Conservation (phyloP, 1,140 invertebrate species). For the Diploscapter pachys region DNA sequence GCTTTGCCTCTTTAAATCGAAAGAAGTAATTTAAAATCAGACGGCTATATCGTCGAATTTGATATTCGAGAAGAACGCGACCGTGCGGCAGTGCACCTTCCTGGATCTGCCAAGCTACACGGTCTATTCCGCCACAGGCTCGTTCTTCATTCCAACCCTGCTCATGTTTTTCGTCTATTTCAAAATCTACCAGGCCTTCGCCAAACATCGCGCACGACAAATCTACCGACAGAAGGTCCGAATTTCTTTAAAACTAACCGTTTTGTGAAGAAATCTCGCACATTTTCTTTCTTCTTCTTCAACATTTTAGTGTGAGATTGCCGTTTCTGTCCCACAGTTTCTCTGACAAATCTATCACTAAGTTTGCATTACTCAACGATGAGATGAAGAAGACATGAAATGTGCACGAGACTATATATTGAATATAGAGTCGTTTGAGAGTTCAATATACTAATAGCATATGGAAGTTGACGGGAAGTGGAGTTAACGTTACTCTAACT, state of each 20-base stretch:
- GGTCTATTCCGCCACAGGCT: constrained; percentile 58
- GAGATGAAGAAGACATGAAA: too few relatives aligned
- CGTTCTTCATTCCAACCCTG: constrained; percentile 57
- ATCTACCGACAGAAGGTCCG: constrained; percentile 58
- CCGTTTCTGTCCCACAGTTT: too few relatives aligned
- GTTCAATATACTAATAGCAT: too few relatives aligned
- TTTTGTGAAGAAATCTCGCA: too few relatives aligned
- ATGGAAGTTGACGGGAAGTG: too few relatives aligned
- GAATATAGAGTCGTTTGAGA: too few relatives aligned
- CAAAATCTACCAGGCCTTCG: constrained; percentile 59
- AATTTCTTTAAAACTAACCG: neutral
- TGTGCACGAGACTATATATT: too few relatives aligned
- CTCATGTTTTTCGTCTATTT: constrained; percentile 59
- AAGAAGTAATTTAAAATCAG: constrained; percentile 4
- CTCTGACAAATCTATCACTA: too few relatives aligned
- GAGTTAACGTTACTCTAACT: too few relatives aligned
- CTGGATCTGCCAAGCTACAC: constrained; percentile 57
- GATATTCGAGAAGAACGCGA: constrained; percentile 26
- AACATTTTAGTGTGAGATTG: too few relatives aligned
- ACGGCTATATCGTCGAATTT: constrained; percentile 26
- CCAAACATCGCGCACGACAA: constrained; percentile 56
- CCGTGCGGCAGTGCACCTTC: constrained; percentile 48
- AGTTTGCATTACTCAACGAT: too few relatives aligned
- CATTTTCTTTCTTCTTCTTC: too few relatives aligned
- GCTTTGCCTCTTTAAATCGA: neutral